phyloP scores from a whole-genome alignment of 2,797 vertebrate species.

The Poecilia gillii region DNA sequence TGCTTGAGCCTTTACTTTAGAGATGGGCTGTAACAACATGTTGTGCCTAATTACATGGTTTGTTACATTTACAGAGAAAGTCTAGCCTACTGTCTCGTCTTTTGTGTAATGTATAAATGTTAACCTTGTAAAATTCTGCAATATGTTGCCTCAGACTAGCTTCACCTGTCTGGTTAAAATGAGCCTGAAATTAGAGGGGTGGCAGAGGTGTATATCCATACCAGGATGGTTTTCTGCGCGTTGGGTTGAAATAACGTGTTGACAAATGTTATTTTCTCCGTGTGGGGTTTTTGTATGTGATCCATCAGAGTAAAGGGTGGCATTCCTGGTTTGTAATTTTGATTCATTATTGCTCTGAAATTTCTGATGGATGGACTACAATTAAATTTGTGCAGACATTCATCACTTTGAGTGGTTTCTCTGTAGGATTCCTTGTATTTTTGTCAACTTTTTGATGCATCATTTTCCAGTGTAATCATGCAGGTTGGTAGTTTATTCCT shows the following conservation, averaged over 20 bases:
- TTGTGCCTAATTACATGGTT: constrained; percentile 69
- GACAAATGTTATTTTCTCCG: neutral
- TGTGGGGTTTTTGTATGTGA: neutral
- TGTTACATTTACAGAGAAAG: constrained; percentile 58
- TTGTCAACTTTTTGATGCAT: neutral
- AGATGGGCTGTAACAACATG: constrained; percentile 72
- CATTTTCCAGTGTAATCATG: neutral
- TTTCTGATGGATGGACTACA: neutral
- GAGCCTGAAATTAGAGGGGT: constrained; percentile 8
- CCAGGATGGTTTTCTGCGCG: constrained; percentile 10
- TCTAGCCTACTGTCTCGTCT: constrained; percentile 44
- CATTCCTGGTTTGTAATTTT: neutral
- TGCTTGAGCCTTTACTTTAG: constrained; percentile 37
- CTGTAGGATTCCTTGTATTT: neutral
- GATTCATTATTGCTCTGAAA: neutral
- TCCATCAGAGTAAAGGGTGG: no score
- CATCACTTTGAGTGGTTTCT: neutral
- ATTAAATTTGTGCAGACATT: neutral
- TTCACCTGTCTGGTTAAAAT: constrained; percentile 43
- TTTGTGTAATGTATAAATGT: constrained; percentile 23
- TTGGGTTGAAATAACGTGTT: neutral
- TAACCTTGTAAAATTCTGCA: constrained; percentile 52
- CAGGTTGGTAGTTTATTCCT: neutral
- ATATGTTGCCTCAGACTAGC: constrained; percentile 33
- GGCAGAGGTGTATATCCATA: neutral